A percentile compares a stretch with the other conserved stretches of the same genome.
Conservation (phyloP, 2,888 invertebrate species). For the Charanyca ferruginea region DNA sequence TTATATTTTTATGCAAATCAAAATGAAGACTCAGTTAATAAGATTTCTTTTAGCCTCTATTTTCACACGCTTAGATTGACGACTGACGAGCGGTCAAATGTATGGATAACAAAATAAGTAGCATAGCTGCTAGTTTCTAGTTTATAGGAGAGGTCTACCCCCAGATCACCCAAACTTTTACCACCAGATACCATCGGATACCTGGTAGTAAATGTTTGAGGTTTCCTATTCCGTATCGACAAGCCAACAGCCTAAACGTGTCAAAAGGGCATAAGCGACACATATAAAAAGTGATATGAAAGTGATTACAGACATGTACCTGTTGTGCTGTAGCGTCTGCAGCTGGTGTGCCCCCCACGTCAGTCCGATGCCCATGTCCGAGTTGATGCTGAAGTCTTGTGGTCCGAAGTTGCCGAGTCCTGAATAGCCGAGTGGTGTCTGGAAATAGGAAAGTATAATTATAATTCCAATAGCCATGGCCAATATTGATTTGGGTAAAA, state of each 20-base stretch:
- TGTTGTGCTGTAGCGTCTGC: slow-evolving; percentile 93
- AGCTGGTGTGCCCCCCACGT: slow-evolving; percentile 94
- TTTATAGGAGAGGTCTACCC: no score
- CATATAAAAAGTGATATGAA: slow-evolving; percentile 70
- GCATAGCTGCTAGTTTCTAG: no score
- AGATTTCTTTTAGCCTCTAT: slow-evolving; percentile 4
- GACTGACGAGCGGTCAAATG: no score
- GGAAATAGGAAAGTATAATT: slow-evolving; percentile 54
- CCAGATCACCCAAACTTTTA: no score
- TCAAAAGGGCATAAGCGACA: slow-evolving; percentile 41
- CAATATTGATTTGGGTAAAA: no score
- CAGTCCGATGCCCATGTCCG: slow-evolving; percentile 93
- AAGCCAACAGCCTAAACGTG: not conserved
- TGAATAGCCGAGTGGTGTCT: slow-evolving; percentile 92
- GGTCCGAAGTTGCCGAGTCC: slow-evolving; percentile 93
- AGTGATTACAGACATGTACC: slow-evolving; percentile 91
- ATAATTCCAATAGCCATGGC: no score
- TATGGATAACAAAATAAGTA: no score
- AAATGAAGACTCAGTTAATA: slow-evolving; percentile 5
- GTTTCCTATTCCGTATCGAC: no score
- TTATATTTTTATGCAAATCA: not conserved
- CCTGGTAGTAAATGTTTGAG: no score
- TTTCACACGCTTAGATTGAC: not conserved
- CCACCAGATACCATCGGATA: not conserved
- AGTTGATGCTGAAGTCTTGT: slow-evolving; percentile 95